Conservation (phyloP, 1,140 invertebrate genomes). For the Heliconius himera region DNA sequence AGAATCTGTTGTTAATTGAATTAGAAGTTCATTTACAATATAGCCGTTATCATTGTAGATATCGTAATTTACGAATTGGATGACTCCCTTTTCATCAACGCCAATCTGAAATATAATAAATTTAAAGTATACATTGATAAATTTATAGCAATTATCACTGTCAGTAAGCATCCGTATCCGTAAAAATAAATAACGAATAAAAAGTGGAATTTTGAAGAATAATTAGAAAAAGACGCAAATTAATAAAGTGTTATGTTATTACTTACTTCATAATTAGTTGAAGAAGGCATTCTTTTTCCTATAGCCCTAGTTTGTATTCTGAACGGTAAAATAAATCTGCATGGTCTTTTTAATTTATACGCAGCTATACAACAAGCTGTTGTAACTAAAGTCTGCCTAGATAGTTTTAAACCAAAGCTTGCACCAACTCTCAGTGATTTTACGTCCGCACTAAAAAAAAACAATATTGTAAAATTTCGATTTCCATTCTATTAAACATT, state of each 20-base stretch:
- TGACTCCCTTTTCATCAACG: slow-evolving; percentile 83
- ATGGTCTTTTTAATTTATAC: slow-evolving; percentile 51
- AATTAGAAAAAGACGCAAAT: too few species aligned
- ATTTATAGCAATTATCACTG: too few species aligned
- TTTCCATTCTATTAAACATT: too few species aligned
- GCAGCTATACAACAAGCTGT: slow-evolving; percentile 39
- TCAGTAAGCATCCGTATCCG: too few species aligned
- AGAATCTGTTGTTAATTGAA: not conserved
- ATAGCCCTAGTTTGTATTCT: slow-evolving; percentile 84
- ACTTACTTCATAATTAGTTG: slow-evolving; percentile 83
- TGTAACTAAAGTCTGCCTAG: slow-evolving; percentile 14
- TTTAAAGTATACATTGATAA: not conserved
- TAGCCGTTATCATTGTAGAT: slow-evolving; percentile 29
- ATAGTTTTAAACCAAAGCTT: slow-evolving; percentile 29
- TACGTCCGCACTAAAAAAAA: slow-evolving; percentile 82
- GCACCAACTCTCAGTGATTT: slow-evolving; percentile 20
- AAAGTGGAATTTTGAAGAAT: too few species aligned
- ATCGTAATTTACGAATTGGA: slow-evolving; percentile 69
- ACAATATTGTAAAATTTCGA: too few species aligned
- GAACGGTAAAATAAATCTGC: slow-evolving; percentile 75
- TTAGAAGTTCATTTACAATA: slow-evolving; percentile 25
- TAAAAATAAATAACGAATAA: too few species aligned
- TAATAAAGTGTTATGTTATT: not conserved
- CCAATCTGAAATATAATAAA: slow-evolving; percentile 69
- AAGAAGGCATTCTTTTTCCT: slow-evolving; percentile 83